These are phyloP conservation scores for Drosophila teissieri DNA, from an alignment of 1,140 invertebrate species.

Conservation along the genomic window DNA sequence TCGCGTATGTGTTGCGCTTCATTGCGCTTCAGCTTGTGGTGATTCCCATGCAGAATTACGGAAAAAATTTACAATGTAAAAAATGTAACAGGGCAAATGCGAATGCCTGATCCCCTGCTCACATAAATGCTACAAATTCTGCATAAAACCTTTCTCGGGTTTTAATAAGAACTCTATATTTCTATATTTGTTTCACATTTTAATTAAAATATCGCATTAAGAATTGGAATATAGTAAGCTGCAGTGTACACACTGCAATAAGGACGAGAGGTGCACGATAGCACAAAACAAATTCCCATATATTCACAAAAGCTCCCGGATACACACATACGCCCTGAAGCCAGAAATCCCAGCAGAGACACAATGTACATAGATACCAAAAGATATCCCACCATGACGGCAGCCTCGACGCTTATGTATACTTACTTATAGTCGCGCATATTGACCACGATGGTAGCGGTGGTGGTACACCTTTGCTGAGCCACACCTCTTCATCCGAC, in stretches of 20 bases:
- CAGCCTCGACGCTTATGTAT: slow-evolving; percentile 57
- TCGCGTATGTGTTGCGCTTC: slow-evolving; percentile 67
- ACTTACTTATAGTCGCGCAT: slow-evolving; percentile 77
- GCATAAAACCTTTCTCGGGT: not conserved
- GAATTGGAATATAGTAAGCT: not conserved
- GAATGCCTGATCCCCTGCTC: slow-evolving; percentile 22
- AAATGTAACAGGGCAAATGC: not conserved
- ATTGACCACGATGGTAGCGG: slow-evolving; percentile 61
- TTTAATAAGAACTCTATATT: not conserved
- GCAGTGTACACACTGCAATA: slow-evolving; percentile 35
- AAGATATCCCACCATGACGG: slow-evolving; percentile 56
- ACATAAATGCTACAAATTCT: not conserved
- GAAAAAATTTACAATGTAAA: slow-evolving; percentile 17
- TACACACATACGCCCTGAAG: slow-evolving; percentile 26
- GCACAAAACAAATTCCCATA: slow-evolving; percentile 75
- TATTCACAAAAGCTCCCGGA: slow-evolving; percentile 61
- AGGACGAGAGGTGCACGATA: slow-evolving; percentile 47
- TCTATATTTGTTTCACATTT: not conserved
- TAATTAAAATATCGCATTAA: not conserved
- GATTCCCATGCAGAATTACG: slow-evolving; percentile 23
- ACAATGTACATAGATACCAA: slow-evolving; percentile 31
- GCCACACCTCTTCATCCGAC: slow-evolving; percentile 24
- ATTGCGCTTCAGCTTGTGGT: slow-evolving; percentile 61
- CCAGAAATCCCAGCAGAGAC: slow-evolving; percentile 23
- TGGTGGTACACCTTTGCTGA: slow-evolving; percentile 59